Percentiles rank a stretch among this genome's conserved stretches.
Evolutionary conservation across 2,113 vertebrate species (phyloP).

Genomic region (Bettongia penicillata): DNA sequence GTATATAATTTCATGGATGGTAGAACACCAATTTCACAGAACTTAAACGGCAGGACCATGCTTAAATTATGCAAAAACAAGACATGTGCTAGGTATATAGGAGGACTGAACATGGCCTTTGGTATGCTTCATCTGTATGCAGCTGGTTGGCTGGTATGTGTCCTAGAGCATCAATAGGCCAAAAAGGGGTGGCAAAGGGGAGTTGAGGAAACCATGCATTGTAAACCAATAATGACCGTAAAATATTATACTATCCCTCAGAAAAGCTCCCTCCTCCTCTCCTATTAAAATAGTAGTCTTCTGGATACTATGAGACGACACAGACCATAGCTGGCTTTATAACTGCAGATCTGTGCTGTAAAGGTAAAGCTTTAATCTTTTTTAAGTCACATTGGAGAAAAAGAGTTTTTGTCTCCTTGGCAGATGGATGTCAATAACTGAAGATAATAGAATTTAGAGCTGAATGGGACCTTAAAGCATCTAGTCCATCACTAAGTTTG

Average conservation of each 20-base stretch:
- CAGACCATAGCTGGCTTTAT: accelerated
- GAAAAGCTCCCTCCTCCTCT: background rate
- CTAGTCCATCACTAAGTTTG: background rate
- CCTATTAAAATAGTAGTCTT: background rate
- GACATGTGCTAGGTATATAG: background rate
- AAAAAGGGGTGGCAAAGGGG: background rate
- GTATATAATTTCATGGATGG: constrained; percentile 78
- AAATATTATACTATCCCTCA: background rate
- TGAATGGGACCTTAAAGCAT: background rate
- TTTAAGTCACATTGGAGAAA: background rate
- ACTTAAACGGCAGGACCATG: constrained; percentile 67
- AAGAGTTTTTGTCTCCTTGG: background rate
- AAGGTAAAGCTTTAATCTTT: background rate
- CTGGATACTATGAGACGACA: accelerated
- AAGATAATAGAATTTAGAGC: background rate
- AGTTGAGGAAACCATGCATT: background rate
- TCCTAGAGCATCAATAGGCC: background rate
- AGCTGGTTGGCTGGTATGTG: background rate
- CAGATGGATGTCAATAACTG: background rate
- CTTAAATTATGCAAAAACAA: constrained; percentile 77
- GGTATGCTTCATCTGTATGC: accelerated
- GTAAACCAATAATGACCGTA: background rate
- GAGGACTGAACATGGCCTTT: background rate
- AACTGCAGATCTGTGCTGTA: background rate
- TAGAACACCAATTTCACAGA: constrained; percentile 76